A percentile compares a stretch with the other conserved stretches of the same genome.
Conservation (phyloP, 2,888 invertebrate genomes). For the Amiota communis region DNA sequence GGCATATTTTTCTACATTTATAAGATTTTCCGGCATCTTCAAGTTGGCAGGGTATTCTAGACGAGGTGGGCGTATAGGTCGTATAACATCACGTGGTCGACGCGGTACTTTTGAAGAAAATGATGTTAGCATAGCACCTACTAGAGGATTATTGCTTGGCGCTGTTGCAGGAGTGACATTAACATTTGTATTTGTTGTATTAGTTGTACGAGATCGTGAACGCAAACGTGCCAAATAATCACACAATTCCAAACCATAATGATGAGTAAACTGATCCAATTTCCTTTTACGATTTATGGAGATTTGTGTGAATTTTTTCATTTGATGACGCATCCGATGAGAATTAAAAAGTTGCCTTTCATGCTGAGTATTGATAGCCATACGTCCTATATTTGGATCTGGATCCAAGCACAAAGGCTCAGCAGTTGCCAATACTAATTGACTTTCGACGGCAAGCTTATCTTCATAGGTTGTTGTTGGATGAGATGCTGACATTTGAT, state of each 20-base stretch:
- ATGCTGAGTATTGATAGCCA: constrained; percentile 84
- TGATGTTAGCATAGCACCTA: constrained; percentile 68
- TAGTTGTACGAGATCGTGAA: constrained; percentile 60
- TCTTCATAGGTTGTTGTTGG: constrained; percentile 67
- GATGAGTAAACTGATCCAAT: constrained; percentile 87
- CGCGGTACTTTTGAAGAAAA: constrained; percentile 70
- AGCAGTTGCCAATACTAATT: constrained; percentile 87
- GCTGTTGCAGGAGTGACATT: constrained; percentile 60
- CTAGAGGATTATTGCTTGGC: constrained; percentile 62
- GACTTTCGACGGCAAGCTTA: constrained; percentile 79
- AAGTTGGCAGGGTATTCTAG: constrained; percentile 77
- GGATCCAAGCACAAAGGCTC: constrained; percentile 93
- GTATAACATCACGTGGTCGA: constrained; percentile 75
- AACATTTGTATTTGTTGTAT: constrained; percentile 47
- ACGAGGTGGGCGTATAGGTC: constrained; percentile 78
- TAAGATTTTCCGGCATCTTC: constrained; percentile 74
- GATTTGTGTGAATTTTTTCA: constrained; percentile 85
- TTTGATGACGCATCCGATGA: constrained; percentile 82
- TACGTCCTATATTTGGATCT: constrained; percentile 84
- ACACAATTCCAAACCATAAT: constrained; percentile 83
- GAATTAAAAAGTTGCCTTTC: constrained; percentile 83
- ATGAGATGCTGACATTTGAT: constrained; percentile 66
- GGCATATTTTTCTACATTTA: constrained; percentile 72
- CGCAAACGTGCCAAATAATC: constrained; percentile 70
- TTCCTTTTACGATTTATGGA: constrained; percentile 90